Conservation (phyloP, 2,888 invertebrate genomes). For the Spicauda simplicius region DNA sequence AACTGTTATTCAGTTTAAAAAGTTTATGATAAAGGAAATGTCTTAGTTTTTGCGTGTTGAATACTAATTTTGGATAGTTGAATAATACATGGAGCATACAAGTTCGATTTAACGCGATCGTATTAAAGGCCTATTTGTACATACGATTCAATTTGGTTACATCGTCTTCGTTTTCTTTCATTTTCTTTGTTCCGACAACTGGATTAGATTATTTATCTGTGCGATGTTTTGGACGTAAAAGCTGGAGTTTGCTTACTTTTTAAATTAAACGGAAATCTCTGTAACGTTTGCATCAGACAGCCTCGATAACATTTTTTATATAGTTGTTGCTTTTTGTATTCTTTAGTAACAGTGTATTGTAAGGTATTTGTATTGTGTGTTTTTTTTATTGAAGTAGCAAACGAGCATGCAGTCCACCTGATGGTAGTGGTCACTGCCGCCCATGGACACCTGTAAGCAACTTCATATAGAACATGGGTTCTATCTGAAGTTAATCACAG, state of each 20-base stretch:
- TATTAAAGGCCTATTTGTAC: conserved; percentile 49
- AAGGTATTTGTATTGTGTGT: too few species aligned
- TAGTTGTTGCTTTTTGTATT: too few species aligned
- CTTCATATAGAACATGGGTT: too few species aligned
- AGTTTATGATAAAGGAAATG: conserved; percentile 39
- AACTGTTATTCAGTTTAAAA: conserved; percentile 22
- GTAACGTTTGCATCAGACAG: neutral
- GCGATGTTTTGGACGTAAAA: neutral
- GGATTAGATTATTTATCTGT: neutral
- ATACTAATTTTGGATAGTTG: conserved; percentile 43
- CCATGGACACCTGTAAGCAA: too few species aligned
- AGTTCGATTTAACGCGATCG: conserved; percentile 54
- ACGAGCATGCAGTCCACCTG: too few species aligned
- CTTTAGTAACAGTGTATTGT: too few species aligned
- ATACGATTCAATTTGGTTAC: conserved; percentile 43
- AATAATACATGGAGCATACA: conserved; percentile 57
- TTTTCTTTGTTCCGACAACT: conserved; percentile 25
- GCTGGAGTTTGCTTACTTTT: neutral
- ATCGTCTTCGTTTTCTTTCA: conserved; percentile 16
- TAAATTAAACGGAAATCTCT: neutral
- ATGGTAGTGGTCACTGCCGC: too few species aligned
- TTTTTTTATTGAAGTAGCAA: too few species aligned
- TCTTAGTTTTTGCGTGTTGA: conserved; percentile 39
- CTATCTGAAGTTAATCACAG: too few species aligned
- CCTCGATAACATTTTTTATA: too few species aligned